Evolutionary conservation across 2,888 invertebrate genomes (phyloP), one percentile per base, ranked within the genome.

Genomic region (Trichopoda pennipes): DNA sequence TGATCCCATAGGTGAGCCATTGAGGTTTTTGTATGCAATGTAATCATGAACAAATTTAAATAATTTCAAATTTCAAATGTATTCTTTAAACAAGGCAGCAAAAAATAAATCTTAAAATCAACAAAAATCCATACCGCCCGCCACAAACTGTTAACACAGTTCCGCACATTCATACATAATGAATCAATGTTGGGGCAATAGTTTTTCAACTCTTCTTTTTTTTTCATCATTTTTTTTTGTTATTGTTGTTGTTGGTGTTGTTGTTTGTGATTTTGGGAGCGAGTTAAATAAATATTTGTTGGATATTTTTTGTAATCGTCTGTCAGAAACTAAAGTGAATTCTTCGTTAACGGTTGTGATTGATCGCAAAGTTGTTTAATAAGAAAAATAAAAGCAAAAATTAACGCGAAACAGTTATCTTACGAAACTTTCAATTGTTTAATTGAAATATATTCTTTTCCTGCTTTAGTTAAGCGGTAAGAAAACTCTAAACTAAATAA

Each of bases 261-360:
- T 63, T 63, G 21, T 38, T 28, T 58, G 53, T 17, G 69, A 17
- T 64, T 74, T 51, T 53, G 38, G 38, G 58, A 79, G 66, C 42
- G 69, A 81, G 64, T 63, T 68, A 51, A 74, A 80, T 64, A 44
- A 32, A 69, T 61, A 51, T 64, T 12, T 77, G 47, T 44, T 72
- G 49, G 38, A 47, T 32, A 61, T 47, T 21, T 70, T 55, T 44
- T 60, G 58, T 28, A 6, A 7, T 42, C 47, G 61, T 69, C 53
- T 74, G 35, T 75, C 81, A 82, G 81, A 78, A 70, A 61, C 70
- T 70, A 55, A 79, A 79, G 70, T 75, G 81, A 66, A 72, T 82
- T 82, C 75, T 70, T 58, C 74, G 38, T 56, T 60, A 79, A 72
- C 70, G 79, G 79, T 78, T 82, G 78, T 51, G 38, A 78, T 53